phyloP scores from a whole-genome alignment of 2,113 vertebrate genomes.

The Edolisoma coerulescens region DNA sequence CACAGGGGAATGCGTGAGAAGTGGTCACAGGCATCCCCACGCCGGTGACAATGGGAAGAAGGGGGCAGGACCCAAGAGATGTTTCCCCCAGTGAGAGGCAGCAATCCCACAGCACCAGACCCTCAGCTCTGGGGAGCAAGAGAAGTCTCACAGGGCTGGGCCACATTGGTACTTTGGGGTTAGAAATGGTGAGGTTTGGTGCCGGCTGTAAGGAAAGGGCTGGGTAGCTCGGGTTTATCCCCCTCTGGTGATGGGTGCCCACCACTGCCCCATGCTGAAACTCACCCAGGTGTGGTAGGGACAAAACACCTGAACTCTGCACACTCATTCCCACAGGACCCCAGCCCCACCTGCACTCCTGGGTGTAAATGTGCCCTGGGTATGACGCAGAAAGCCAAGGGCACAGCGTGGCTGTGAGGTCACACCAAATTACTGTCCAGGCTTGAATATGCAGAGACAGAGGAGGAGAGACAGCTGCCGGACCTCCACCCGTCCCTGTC shows the following conservation, averaged over 20 bases:
- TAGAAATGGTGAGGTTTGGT: not conserved
- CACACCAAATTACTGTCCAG: not conserved
- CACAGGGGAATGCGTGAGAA: rapidly evolving
- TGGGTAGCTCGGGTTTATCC: not conserved
- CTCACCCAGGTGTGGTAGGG: not conserved
- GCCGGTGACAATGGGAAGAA: rapidly evolving
- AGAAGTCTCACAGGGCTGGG: not conserved
- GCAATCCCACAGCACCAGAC: rapidly evolving
- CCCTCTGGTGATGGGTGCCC: not conserved
- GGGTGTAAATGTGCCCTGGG: not conserved
- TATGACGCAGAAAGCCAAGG: not conserved
- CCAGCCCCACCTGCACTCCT: not conserved
- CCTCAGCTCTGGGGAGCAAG: not conserved
- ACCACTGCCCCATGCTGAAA: not conserved
- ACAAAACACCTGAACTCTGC: not conserved
- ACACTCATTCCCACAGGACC: not conserved
- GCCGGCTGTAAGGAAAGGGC: not conserved
- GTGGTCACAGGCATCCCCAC: not conserved
- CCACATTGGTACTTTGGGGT: rapidly evolving
- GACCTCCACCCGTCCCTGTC: not conserved
- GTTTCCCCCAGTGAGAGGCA: not conserved
- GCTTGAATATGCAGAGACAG: not conserved
- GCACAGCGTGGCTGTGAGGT: not conserved
- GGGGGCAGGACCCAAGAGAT: not conserved
- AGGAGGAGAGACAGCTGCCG: not conserved